Conservation (phyloP, 53 echinoderm and acorn worm species). For the Patiria pectinifera region DNA sequence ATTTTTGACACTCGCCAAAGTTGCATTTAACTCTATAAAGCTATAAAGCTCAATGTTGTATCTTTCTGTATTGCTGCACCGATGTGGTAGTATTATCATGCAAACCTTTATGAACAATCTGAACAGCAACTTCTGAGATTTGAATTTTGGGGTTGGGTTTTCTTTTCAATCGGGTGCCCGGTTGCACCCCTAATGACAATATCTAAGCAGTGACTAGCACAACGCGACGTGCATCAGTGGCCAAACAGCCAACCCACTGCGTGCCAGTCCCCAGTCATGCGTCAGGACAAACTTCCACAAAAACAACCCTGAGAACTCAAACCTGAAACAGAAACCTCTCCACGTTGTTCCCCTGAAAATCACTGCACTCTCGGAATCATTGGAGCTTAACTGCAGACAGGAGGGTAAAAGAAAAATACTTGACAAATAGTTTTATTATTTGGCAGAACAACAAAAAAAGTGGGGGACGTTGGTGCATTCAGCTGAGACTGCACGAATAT, state of each 20-base stretch:
- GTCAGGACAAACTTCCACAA: background rate
- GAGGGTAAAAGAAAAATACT: background rate
- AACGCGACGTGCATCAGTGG: too few relatives aligned
- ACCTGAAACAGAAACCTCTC: background rate
- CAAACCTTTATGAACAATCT: too few relatives aligned
- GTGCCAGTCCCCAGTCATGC: background rate
- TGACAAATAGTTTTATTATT: background rate
- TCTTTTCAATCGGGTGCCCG: too few relatives aligned
- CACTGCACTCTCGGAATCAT: background rate
- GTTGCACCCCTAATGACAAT: too few relatives aligned
- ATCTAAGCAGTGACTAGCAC: too few relatives aligned
- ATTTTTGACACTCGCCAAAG: too few relatives aligned
- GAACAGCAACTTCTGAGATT: too few relatives aligned
- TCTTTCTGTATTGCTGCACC: too few relatives aligned
- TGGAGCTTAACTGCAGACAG: background rate
- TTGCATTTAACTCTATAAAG: too few relatives aligned
- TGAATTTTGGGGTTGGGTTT: too few relatives aligned
- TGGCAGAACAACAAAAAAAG: background rate
- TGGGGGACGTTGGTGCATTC: background rate
- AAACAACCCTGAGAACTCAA: background rate
- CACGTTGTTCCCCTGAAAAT: background rate
- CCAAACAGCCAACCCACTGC: background rate
- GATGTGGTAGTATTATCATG: too few relatives aligned
- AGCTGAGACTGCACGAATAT: background rate
- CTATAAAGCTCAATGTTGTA: too few relatives aligned